A percentile compares a stretch with the other conserved stretches of the same genome.
These are phyloP conservation scores for Phymanthus crucifer DNA, from an alignment of 92 coral and sea anemone species.

Conservation along the genomic window DNA sequence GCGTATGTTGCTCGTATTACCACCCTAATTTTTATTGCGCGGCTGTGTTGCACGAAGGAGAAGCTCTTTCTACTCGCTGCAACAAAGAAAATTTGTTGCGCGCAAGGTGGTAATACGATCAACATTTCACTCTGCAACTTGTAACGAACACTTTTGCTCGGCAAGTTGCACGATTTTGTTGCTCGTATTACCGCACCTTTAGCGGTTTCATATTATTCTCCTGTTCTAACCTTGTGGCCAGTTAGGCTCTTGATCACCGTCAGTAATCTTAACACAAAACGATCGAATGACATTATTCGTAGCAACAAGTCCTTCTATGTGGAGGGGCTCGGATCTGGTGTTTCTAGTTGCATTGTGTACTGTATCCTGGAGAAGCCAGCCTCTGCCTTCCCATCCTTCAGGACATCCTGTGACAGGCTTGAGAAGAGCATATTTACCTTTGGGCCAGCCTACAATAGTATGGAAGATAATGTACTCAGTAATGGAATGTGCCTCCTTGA, in stretches of 20 bases:
- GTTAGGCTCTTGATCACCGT: neutral
- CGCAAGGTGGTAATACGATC: too few species aligned
- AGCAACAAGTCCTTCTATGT: conserved; percentile 36
- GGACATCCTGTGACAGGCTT: conserved; percentile 50
- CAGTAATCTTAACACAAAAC: conserved; percentile 17
- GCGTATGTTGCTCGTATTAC: too few species aligned
- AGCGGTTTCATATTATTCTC: neutral
- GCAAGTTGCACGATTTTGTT: too few species aligned
- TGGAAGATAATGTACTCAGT: neutral
- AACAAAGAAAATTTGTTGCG: too few species aligned
- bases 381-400: conserved; percentile 11
- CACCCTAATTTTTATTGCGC: too few species aligned
- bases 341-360: neutral
- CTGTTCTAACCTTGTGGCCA: conserved; percentile 15
- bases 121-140: too few species aligned
- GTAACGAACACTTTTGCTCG: neutral
- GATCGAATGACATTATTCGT: conserved; percentile 15
- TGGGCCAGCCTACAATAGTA: conserved; percentile 32
- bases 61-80: too few species aligned
- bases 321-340: conserved; percentile 4
- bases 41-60: too few species aligned
- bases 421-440: conserved; percentile 41
- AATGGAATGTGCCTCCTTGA: neutral
- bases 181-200: neutral
- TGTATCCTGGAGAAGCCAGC: conserved; percentile 42